Evolutionary conservation across 2,888 invertebrate species (phyloP).

Genomic region (Drosophila pegasa): DNA sequence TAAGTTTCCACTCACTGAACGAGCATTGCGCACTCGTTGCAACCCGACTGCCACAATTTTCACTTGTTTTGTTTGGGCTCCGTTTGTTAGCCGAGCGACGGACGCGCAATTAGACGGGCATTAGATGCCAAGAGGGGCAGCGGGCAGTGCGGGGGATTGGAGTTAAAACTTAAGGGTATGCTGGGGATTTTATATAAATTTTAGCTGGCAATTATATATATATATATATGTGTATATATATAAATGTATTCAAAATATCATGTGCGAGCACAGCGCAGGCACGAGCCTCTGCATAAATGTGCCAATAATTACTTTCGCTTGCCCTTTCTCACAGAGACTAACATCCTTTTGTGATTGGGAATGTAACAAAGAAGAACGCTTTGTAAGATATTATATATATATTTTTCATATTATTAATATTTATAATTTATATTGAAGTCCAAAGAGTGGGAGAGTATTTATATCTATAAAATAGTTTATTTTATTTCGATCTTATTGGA

Average conservation of each 20-base stretch:
- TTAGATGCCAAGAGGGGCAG: conserved; percentile 21
- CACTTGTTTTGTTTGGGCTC: conserved; percentile 40
- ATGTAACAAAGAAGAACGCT: neutral
- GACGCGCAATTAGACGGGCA: conserved; percentile 62
- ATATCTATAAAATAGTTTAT: too few relatives aligned
- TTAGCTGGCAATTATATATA: conserved; percentile 67
- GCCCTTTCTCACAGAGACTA: neutral
- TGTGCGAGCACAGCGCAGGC: conserved; percentile 53
- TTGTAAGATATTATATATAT: neutral
- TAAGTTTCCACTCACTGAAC: neutral
- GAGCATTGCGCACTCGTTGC: neutral
- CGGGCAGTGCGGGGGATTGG: neutral
- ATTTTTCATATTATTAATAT: too few relatives aligned
- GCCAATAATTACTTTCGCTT: conserved; percentile 72
- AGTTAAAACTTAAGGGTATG: conserved; percentile 19
- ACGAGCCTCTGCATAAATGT: conserved; percentile 74
- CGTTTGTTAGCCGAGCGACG: conserved; percentile 61
- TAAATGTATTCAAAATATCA: conserved; percentile 68
- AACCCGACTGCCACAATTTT: neutral
- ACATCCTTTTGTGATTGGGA: rapidly evolving
- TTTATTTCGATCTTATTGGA: too few relatives aligned
- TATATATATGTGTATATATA: conserved; percentile 37
- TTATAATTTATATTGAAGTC: too few relatives aligned
- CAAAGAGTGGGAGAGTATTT: too few relatives aligned
- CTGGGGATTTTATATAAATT: conserved; percentile 24